phyloP scores from a whole-genome alignment of 2,888 invertebrate species.

The Polydrusus pterygomalis region DNA sequence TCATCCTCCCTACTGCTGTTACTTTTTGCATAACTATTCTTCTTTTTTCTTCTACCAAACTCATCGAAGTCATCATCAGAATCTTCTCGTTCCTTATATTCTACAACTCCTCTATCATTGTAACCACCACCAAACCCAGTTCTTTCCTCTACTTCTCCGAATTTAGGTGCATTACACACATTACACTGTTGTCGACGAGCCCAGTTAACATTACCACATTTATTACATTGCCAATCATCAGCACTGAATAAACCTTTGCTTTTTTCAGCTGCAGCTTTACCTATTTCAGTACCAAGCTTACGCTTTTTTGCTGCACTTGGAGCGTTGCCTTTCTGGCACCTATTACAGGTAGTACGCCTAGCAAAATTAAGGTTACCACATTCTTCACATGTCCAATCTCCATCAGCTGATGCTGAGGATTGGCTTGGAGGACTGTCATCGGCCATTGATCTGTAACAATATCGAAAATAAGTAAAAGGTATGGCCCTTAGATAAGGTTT shows the following conservation, averaged over 20 bases:
- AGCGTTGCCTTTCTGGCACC: slow-evolving; percentile 83
- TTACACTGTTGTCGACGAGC: slow-evolving; percentile 96
- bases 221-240: slow-evolving; percentile 99
- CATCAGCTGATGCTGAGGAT: slow-evolving; percentile 68
- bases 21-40: slow-evolving; percentile 50
- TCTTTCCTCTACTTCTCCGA: slow-evolving; percentile 91
- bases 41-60: slow-evolving; percentile 71
- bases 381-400: slow-evolving; percentile 81
- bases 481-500: too few species aligned
- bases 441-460: slow-evolving; percentile 64
- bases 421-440: slow-evolving; percentile 67
- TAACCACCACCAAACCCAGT: slow-evolving; percentile 91
- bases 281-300: slow-evolving; percentile 96
- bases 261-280: slow-evolving; percentile 98
- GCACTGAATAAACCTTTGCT: slow-evolving; percentile 96
- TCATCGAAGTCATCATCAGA: slow-evolving; percentile 96
- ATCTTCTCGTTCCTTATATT: slow-evolving; percentile 91
- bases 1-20: slow-evolving; percentile 53
- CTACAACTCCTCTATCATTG: slow-evolving; percentile 96
- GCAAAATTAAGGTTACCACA: slow-evolving; percentile 98
- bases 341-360: slow-evolving; percentile 90
- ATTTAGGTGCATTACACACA: slow-evolving; percentile 98
- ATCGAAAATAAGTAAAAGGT: slow-evolving; percentile 25
- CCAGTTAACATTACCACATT: slow-evolving; percentile 99
- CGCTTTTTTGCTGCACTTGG: slow-evolving; percentile 76